Evolutionary conservation across 2,888 invertebrate species (phyloP).

Genomic region (Branchellion lobata): DNA sequence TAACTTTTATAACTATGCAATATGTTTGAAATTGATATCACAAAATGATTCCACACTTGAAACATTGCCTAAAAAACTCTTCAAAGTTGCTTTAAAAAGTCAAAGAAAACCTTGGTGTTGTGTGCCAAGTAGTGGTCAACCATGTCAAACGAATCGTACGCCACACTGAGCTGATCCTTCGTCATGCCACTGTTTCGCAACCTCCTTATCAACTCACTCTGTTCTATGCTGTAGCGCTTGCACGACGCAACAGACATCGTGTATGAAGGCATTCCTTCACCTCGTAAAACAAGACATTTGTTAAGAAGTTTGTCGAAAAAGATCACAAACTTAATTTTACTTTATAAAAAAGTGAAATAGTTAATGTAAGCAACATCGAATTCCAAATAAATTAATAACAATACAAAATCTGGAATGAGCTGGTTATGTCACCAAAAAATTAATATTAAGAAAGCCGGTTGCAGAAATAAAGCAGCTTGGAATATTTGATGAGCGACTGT

Average conservation of each 20-base stretch:
- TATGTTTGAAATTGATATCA: too few relatives aligned
- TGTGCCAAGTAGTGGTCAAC: constrained; percentile 57
- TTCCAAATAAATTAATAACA: neutral
- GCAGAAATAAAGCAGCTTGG: constrained; percentile 22
- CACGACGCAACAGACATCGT: constrained; percentile 32
- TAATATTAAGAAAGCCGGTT: constrained; percentile 12
- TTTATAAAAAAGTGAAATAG: neutral
- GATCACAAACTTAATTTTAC: neutral
- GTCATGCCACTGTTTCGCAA: constrained; percentile 63
- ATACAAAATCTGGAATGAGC: neutral
- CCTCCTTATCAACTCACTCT: constrained; percentile 64
- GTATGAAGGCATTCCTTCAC: constrained; percentile 32
- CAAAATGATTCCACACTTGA: too few relatives aligned
- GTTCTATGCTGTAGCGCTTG: constrained; percentile 63
- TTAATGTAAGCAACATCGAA: neutral
- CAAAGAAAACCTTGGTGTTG: too few relatives aligned
- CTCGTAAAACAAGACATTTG: neutral
- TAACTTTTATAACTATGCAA: too few relatives aligned
- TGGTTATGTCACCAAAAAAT: constrained; percentile 8
- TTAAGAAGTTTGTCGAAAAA: neutral
- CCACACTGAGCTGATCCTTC: constrained; percentile 60
- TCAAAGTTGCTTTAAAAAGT: too few relatives aligned
- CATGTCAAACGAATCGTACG: constrained; percentile 58
- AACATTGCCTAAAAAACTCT: too few relatives aligned
- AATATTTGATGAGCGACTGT: constrained; percentile 18